These are phyloP conservation scores for Zaprionus davidi DNA, from an alignment of 1,140 invertebrate species.

Conservation along the genomic window DNA sequence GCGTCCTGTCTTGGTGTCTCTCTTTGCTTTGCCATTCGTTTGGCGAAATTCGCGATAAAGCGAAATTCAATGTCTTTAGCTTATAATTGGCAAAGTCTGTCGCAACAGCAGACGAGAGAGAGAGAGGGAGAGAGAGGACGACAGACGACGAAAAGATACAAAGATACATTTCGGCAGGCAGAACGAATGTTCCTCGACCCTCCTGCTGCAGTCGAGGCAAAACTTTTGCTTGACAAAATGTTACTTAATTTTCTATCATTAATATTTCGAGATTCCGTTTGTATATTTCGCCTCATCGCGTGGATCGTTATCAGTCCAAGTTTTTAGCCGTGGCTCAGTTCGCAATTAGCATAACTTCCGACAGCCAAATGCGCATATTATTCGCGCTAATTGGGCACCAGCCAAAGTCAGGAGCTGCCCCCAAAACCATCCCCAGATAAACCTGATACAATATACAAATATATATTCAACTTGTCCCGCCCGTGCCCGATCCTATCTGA, in stretches of 20 bases:
- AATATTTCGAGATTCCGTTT: conserved; percentile 70
- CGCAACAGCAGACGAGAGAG: conserved; percentile 27
- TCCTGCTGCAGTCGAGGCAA: conserved; percentile 5
- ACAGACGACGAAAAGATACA: conserved; percentile 46
- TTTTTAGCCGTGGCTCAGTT: conserved; percentile 26
- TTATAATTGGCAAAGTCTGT: conserved; percentile 76
- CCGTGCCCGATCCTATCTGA: conserved; percentile 10
- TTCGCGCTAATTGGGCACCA: conserved; percentile 58
- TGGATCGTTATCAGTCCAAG: conserved; percentile 61
- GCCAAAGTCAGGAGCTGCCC: conserved; percentile 1
- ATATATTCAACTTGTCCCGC: background rate
- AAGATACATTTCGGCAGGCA: conserved; percentile 45
- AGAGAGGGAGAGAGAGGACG: background rate
- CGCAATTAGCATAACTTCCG: conserved; percentile 78
- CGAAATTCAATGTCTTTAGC: conserved; percentile 80
- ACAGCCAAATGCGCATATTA: conserved; percentile 58
- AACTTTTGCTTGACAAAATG: conserved; percentile 56
- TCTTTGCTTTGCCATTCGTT: conserved; percentile 54
- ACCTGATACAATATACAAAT: background rate
- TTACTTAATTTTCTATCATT: conserved; percentile 73
- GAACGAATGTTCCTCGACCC: background rate
- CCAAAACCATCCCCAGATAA: background rate
- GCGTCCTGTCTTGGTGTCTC: conserved; percentile 34
- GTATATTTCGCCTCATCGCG: conserved; percentile 10
- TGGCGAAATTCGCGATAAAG: conserved; percentile 72